These are phyloP conservation scores for Capromys pilorides DNA, from an alignment of 2,797 vertebrate species.

Conservation along the genomic window DNA sequence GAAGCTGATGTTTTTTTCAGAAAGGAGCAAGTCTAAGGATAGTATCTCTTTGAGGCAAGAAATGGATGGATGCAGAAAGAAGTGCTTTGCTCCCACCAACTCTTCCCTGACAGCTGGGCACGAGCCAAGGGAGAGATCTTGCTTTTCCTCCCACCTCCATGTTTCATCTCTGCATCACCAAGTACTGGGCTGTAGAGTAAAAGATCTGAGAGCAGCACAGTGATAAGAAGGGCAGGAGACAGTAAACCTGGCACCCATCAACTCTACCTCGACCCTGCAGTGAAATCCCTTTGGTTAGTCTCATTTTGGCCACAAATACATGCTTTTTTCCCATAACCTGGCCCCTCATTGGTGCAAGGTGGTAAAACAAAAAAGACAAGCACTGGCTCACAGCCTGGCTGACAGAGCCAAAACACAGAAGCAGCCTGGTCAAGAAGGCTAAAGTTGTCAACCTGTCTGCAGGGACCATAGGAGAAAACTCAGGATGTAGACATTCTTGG, in stretches of 20 bases:
- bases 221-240: neutral
- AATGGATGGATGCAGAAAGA: neutral
- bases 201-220: neutral
- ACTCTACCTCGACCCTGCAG: neutral
- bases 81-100: neutral
- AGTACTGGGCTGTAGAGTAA: neutral
- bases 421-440: neutral
- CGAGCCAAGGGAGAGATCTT: neutral
- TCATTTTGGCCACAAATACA: slow-evolving; percentile 68
- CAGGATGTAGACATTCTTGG: neutral
- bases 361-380: neutral
- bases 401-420: neutral
- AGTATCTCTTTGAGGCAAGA: neutral
- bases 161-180: neutral
- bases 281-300: slow-evolving; percentile 47
- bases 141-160: neutral
- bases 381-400: neutral
- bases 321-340: slow-evolving; percentile 3
- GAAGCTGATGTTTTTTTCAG: neutral
- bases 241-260: neutral
- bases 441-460: neutral
- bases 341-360: neutral
- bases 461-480: neutral
- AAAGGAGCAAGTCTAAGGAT: neutral
- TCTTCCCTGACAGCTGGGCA: neutral